Evolutionary conservation across 2,888 invertebrate species (phyloP).

Genomic region (Selenia dentaria): DNA sequence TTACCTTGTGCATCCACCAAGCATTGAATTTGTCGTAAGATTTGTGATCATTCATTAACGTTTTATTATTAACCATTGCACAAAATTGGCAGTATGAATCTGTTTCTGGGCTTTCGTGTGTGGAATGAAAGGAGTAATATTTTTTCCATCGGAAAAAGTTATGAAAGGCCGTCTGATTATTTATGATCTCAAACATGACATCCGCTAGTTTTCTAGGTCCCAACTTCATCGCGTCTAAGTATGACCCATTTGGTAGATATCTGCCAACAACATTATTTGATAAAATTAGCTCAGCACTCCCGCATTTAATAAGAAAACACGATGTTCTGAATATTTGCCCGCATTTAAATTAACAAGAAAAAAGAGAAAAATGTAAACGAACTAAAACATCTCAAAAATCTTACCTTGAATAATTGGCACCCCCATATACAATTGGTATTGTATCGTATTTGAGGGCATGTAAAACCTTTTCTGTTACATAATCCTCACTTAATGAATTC

Average conservation of each 20-base stretch:
- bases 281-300: too few relatives aligned
- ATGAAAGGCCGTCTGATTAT: constrained; percentile 44
- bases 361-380: not conserved
- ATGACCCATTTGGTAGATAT: constrained; percentile 60
- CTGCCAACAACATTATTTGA: constrained; percentile 42
- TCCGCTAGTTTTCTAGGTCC: constrained; percentile 49
- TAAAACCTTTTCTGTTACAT: constrained; percentile 67
- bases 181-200: constrained; percentile 49
- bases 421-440: constrained; percentile 88
- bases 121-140: constrained; percentile 52
- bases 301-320: too few relatives aligned
- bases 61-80: constrained; percentile 48
- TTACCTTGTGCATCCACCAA: constrained; percentile 52
- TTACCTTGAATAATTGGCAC: constrained; percentile 84
- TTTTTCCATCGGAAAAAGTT: constrained; percentile 62
- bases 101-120: constrained; percentile 46
- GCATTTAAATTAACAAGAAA: too few relatives aligned
- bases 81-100: constrained; percentile 65
- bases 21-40: constrained; percentile 43
- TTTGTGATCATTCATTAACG: constrained; percentile 35
- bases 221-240: constrained; percentile 54
- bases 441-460: constrained; percentile 82
- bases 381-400: not conserved
- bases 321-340: too few relatives aligned
- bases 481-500: constrained; percentile 66